phyloP scores from a whole-genome alignment of 1,140 invertebrate genomes.

The Drosophila quadrilineata region DNA sequence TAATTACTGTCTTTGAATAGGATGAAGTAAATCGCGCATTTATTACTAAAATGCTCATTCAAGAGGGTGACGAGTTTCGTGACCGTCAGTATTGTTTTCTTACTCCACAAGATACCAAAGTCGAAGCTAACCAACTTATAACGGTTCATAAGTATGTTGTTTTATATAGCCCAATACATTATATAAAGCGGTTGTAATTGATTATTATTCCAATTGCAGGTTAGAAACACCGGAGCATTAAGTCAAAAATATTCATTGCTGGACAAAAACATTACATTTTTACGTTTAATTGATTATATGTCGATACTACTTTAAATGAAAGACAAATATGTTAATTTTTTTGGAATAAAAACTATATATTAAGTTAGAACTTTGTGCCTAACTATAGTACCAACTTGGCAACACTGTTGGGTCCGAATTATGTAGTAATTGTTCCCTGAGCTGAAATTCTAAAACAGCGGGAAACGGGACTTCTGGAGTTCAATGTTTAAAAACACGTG shows the following conservation, averaged over 20 bases:
- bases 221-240: conserved; percentile 52
- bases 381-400: too few species aligned
- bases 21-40: conserved; percentile 88
- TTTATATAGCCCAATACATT: neutral
- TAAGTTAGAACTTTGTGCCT: too few species aligned
- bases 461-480: too few species aligned
- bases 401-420: too few species aligned
- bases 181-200: neutral
- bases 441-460: too few species aligned
- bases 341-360: too few species aligned
- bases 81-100: conserved; percentile 89
- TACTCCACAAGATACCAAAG: conserved; percentile 88
- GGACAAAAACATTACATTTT: conserved; percentile 2
- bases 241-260: neutral
- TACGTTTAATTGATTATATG: too few species aligned
- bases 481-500: too few species aligned
- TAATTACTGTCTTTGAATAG: conserved; percentile 76
- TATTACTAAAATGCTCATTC: conserved; percentile 86
- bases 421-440: too few species aligned
- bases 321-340: too few species aligned
- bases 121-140: conserved; percentile 82
- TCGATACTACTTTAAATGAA: too few species aligned
- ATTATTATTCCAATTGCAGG: conserved; percentile 11
- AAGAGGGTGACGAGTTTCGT: conserved; percentile 84
- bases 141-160: conserved; percentile 83